Conservation (phyloP, 1,140 invertebrate species). For the Drosophila pectinifera region DNA sequence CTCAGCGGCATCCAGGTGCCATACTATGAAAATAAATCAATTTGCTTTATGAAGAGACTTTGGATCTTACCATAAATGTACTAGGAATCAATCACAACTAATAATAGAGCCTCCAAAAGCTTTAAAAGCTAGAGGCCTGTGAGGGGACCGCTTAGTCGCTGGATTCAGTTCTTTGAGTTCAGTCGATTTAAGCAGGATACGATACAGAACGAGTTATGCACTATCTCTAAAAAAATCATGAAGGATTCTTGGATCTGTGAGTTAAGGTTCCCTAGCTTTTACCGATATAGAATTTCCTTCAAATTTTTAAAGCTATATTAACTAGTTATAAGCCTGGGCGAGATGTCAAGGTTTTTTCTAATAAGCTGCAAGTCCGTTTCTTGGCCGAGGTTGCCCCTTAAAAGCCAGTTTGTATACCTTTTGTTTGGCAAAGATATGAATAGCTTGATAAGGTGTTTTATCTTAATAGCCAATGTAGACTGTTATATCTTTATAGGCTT, state of each 20-base stretch:
- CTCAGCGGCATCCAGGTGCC: neutral
- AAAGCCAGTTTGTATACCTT: neutral
- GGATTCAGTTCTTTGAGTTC: neutral
- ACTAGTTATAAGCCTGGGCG: neutral
- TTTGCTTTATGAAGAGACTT: slow-evolving; percentile 34
- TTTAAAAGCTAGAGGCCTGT: neutral
- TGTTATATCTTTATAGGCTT: slow-evolving; percentile 9
- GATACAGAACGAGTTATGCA: no score
- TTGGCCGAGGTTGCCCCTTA: neutral
- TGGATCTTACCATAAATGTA: slow-evolving; percentile 18
- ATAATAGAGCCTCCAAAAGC: slow-evolving; percentile 10
- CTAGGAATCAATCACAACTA: neutral
- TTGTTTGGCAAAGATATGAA: neutral
- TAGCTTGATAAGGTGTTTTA: neutral
- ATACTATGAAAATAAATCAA: slow-evolving; percentile 25
- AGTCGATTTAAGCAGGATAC: neutral
- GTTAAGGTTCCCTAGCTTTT: neutral
- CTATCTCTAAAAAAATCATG: no score
- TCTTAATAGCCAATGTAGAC: slow-evolving; percentile 1
- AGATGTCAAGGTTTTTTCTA: neutral
- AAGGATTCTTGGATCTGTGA: neutral
- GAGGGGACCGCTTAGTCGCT: slow-evolving; percentile 5
- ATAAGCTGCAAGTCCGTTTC: neutral
- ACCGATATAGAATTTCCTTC: neutral
- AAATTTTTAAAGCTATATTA: neutral